These are phyloP conservation scores for Nycticryphes semicollaris DNA, from an alignment of 2,113 vertebrate genomes.

Conservation along the genomic window DNA sequence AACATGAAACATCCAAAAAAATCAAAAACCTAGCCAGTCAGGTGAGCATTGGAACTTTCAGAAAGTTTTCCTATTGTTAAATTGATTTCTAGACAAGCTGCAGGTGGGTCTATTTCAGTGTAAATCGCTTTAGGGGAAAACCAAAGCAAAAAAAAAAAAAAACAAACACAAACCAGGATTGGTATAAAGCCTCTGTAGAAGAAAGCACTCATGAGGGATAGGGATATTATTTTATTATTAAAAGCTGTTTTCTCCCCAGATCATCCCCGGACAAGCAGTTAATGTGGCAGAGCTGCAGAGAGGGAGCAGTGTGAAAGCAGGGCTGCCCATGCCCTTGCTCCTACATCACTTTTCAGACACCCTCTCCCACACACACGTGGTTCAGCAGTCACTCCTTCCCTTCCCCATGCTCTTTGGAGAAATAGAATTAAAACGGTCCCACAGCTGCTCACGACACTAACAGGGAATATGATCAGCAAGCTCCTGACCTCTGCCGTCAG, in stretches of 20 bases:
- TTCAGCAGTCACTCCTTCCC: background rate
- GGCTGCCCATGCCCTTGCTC: background rate
- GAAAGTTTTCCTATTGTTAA: background rate
- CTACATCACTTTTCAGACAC: background rate
- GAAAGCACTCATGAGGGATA: background rate
- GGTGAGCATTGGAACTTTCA: background rate
- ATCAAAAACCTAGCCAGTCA: background rate
- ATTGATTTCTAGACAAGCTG: background rate
- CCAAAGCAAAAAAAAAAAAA: background rate
- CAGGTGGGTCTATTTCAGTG: background rate
- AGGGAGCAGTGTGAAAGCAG: background rate
- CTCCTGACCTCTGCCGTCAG: background rate
- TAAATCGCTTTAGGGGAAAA: background rate
- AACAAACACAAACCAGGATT: background rate
- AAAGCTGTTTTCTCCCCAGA: background rate
- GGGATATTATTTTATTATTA: background rate
- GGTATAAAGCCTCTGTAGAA: background rate
- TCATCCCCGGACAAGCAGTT: background rate
- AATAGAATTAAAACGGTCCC: background rate
- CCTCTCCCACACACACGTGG: background rate
- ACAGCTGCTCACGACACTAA: background rate
- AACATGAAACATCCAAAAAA: fast-evolving
- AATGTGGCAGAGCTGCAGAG: background rate
- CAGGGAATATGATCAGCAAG: background rate
- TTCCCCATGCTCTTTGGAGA: background rate